Conservation (phyloP, 2,797 vertebrate species). For the Oreortyx pictus region DNA sequence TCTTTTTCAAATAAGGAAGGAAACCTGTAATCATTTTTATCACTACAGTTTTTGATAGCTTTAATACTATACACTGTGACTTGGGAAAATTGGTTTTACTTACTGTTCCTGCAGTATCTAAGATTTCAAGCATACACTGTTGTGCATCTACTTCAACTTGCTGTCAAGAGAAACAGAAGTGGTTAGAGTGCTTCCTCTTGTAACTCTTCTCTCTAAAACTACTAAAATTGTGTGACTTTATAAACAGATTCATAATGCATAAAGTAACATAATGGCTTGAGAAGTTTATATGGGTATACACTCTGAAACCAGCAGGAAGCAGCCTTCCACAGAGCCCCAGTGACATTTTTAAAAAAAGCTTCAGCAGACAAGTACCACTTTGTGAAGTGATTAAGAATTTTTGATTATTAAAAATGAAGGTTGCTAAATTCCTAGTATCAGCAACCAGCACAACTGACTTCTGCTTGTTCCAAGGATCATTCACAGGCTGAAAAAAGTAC, state of each 20-base stretch:
- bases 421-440: conserved; percentile 34
- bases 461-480: conserved; percentile 14
- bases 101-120: conserved; percentile 97
- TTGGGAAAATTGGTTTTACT: conserved; percentile 61
- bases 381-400: conserved; percentile 38
- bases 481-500: neutral
- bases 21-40: neutral
- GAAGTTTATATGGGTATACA: neutral
- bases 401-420: conserved; percentile 52
- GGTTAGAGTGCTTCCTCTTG: conserved; percentile 30
- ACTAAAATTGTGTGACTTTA: conserved; percentile 13
- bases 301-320: conserved; percentile 52
- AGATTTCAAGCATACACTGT: conserved; percentile 96
- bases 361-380: conserved; percentile 29
- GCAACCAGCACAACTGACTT: conserved; percentile 20
- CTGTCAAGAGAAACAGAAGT: conserved; percentile 76
- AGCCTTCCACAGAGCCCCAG: conserved; percentile 23
- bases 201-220: neutral
- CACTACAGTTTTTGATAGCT: neutral
- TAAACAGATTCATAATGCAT: conserved; percentile 54
- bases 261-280: conserved; percentile 33
- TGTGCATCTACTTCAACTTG: conserved; percentile 97
- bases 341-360: conserved; percentile 48
- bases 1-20: neutral
- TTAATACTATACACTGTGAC: neutral